Base-by-base conservation (phyloP, 2,113 vertebrate species). In the Poecilia latipinna region DNA sequence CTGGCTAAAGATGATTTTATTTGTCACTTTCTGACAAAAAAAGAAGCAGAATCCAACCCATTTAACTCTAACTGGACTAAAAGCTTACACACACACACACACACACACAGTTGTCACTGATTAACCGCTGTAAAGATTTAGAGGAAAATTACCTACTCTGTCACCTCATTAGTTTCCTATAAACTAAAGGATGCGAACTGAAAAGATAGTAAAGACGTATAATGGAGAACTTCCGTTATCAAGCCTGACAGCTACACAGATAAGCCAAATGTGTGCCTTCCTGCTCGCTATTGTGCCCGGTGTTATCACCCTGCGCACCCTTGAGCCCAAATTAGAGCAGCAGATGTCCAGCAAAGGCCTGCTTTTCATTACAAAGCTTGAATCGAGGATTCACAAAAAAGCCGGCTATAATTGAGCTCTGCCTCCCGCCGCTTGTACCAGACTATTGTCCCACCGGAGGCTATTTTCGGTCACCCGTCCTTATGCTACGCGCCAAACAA, bases 291-390 rank as follows among this genome's bases (percentile, higher is more conserved):
- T 82, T 91, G 82, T 89, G 72, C 54, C 6, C 63, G 32, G 69
- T 77, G 82, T 89, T 86, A 90, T 90, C 87, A 62, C 75, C 72
- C 62, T 39, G 66, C 65, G 70, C 84, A 83, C 70, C 69, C 73
- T 33, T 24, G 31, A 70, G 68, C 67, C 75, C 69, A 79, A 87
- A 83, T 84, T 68, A 72, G 72, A 48, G 69, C 70, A 65, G 78
- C 4, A 26, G 61, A 81, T 75, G 88, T 78, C 77, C 71, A 68
- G 62, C 65, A 83, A 82, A 75, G 66, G 82, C 67, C 42, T 48
- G 33, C 70, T 83, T 78, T 79, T 85, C 72, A 70, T 82, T 78
- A 90, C 69, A 83, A 82, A 85, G 65, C 60, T 26, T 63, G 68
- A 61, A 42, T 70, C 12, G 19, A 68, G 32, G 68, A 82, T 31